Evolutionary conservation across 2,888 invertebrate genomes (phyloP).

Genomic region (Melinopterus prodromus): DNA sequence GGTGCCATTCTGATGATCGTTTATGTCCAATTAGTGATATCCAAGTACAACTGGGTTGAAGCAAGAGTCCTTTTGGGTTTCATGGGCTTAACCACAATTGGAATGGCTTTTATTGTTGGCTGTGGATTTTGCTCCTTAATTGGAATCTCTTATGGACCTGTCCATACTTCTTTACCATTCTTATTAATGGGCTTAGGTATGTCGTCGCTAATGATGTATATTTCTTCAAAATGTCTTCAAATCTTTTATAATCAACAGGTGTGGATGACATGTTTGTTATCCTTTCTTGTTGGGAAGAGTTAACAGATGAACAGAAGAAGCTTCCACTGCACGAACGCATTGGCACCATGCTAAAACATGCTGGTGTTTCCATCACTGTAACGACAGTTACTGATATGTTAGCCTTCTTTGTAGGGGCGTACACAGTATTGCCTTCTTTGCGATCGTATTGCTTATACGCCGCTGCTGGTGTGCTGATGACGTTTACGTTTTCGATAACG

Average conservation of each 20-base stretch:
- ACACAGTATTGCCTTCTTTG: constrained; percentile 81
- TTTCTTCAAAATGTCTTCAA: too few relatives aligned
- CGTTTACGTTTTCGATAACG: constrained; percentile 80
- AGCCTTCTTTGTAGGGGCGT: constrained; percentile 80
- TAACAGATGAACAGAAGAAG: constrained; percentile 63
- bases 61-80: constrained; percentile 73
- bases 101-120: constrained; percentile 75
- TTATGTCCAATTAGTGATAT: constrained; percentile 77
- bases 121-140: constrained; percentile 76
- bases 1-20: constrained; percentile 78
- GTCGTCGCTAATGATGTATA: too few relatives aligned
- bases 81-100: constrained; percentile 76
- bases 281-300: constrained; percentile 78
- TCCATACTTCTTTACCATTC: constrained; percentile 84
- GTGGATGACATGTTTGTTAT: constrained; percentile 90
- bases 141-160: constrained; percentile 79
- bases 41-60: constrained; percentile 78
- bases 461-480: constrained; percentile 77
- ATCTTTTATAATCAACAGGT: too few relatives aligned
- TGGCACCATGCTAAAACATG: constrained; percentile 77
- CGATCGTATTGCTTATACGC: constrained; percentile 86
- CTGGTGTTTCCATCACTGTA: constrained; percentile 84
- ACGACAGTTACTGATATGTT: constrained; percentile 85
- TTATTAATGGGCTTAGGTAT: constrained; percentile 76
- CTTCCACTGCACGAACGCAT: constrained; percentile 71